phyloP scores from a whole-genome alignment of 2,888 invertebrate species.

The Ophion ellenae region DNA sequence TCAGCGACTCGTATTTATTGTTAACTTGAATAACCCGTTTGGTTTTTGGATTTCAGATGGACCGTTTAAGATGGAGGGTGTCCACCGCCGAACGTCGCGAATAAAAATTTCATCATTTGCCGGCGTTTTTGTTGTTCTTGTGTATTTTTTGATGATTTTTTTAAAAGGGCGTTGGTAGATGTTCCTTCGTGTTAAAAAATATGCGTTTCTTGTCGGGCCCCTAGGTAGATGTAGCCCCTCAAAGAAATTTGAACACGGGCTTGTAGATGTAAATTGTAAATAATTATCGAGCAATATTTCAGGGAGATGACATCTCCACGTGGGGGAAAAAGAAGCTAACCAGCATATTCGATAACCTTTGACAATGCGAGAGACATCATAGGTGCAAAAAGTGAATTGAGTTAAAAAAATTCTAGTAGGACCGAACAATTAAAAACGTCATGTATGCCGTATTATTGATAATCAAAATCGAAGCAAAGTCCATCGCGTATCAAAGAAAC shows the following conservation, averaged over 20 bases:
- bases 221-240: too few relatives aligned
- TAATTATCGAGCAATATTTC: conserved; percentile 33
- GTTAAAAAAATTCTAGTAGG: background rate
- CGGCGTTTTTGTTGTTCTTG: too few relatives aligned
- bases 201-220: too few relatives aligned
- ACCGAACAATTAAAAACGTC: background rate
- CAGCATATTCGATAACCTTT: background rate
- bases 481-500: conserved; percentile 2
- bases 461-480: background rate
- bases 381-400: background rate
- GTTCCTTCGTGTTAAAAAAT: too few relatives aligned
- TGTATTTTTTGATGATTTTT: too few relatives aligned
- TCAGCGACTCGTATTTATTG: too few relatives aligned
- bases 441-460: background rate
- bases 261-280: conserved; percentile 3
- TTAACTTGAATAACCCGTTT: too few relatives aligned
- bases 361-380: background rate
- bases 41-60: too few relatives aligned
- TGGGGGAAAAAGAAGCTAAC: background rate
- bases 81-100: too few relatives aligned
- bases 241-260: background rate
- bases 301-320: conserved; percentile 46
- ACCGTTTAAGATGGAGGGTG: too few relatives aligned
- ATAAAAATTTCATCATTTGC: too few relatives aligned
- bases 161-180: too few relatives aligned